Evolutionary conservation across 2,888 invertebrate species (phyloP).

Genomic region (Geotrupes spiniger): DNA sequence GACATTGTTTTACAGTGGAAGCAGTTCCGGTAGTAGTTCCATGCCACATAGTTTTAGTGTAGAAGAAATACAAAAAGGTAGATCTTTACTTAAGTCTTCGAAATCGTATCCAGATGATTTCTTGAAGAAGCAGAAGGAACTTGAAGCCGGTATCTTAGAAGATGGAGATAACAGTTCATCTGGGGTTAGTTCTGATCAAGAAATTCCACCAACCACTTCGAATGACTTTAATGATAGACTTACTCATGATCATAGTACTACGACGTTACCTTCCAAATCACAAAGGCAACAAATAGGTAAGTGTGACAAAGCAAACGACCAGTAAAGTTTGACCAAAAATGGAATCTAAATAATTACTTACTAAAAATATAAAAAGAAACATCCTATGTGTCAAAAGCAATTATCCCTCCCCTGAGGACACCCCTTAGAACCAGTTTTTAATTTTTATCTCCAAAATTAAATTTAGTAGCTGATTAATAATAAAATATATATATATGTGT

Average conservation of each 20-base stretch:
- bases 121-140: conserved; percentile 52
- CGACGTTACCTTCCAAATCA: conserved; percentile 39
- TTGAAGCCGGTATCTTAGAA: conserved; percentile 53
- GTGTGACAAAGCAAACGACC: too few relatives aligned
- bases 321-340: too few relatives aligned
- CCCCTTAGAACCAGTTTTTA: too few relatives aligned
- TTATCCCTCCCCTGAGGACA: too few relatives aligned
- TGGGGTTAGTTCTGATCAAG: conserved; percentile 85
- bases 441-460: too few relatives aligned
- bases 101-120: conserved; percentile 86
- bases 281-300: conserved; percentile 40
- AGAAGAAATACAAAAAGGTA: conserved; percentile 84
- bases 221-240: conserved; percentile 49
- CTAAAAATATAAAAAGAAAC: too few relatives aligned
- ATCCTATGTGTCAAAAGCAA: too few relatives aligned
- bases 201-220: conserved; percentile 54
- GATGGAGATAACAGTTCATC: conserved; percentile 88
- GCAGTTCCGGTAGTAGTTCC: conserved; percentile 68
- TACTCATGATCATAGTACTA: conserved; percentile 33
- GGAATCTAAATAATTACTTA: too few relatives aligned
- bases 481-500: too few relatives aligned
- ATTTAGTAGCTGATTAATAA: too few relatives aligned
- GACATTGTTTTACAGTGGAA: conserved; percentile 57
- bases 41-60: conserved; percentile 84
- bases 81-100: conserved; percentile 79